phyloP scores from a whole-genome alignment of 2,888 invertebrate species.

The Cantharis rustica region DNA sequence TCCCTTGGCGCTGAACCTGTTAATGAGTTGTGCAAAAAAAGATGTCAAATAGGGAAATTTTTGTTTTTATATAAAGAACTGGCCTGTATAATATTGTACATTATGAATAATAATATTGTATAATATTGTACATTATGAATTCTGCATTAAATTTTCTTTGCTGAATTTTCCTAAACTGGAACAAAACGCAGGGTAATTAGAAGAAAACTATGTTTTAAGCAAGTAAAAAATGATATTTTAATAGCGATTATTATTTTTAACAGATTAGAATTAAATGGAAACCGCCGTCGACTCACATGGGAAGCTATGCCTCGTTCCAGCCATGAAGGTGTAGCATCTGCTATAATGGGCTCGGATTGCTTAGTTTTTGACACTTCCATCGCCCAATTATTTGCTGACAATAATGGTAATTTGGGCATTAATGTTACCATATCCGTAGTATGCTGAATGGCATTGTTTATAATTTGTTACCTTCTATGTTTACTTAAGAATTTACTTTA shows the following conservation, averaged over 20 bases:
- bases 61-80: too few species aligned
- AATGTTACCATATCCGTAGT: conserved; percentile 98
- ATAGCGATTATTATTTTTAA: not conserved
- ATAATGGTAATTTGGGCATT: conserved; percentile 98
- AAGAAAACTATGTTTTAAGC: not conserved
- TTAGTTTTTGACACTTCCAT: conserved; percentile 98
- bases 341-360: conserved; percentile 97
- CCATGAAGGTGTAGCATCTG: conserved; percentile 97
- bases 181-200: not conserved
- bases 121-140: too few species aligned
- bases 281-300: conserved; percentile 94
- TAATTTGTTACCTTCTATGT: not conserved
- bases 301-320: conserved; percentile 98
- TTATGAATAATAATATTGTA: too few species aligned
- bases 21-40: too few species aligned
- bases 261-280: conserved; percentile 95
- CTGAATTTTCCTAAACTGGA: not conserved
- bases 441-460: conserved; percentile 51
- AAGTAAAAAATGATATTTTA: not conserved
- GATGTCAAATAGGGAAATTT: too few species aligned
- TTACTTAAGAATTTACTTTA: not conserved
- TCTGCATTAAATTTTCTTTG: too few species aligned
- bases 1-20: too few species aligned
- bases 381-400: conserved; percentile 98
- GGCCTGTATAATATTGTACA: too few species aligned